Conservation (phyloP, 2,113 vertebrate genomes). For the Machaerirhynchus nigripectus region DNA sequence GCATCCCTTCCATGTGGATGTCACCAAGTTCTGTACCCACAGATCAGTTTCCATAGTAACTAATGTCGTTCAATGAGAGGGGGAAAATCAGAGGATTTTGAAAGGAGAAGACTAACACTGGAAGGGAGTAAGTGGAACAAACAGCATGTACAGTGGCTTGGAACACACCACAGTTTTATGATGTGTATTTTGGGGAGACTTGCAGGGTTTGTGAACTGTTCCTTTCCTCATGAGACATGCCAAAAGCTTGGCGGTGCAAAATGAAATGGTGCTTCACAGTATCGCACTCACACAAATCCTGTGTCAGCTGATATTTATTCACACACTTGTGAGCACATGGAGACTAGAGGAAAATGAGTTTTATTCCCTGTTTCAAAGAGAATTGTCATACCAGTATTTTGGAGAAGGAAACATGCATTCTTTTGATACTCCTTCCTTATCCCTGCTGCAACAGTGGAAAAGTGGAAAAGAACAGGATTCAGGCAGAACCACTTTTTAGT, state of each 20-base stretch:
- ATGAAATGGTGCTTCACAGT: background rate
- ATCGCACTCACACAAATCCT: background rate
- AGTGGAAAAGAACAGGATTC: background rate
- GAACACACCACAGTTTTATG: background rate
- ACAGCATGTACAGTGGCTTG: background rate
- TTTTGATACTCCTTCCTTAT: background rate
- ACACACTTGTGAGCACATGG: background rate
- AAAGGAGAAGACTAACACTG: background rate
- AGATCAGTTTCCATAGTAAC: constrained; percentile 53
- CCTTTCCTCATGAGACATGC: background rate
- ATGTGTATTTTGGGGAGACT: background rate
- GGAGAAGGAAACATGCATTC: background rate
- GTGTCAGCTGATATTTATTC: background rate
- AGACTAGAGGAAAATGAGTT: background rate
- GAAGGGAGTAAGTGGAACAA: background rate
- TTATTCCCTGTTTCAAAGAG: background rate
- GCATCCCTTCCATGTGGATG: background rate
- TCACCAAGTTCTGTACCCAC: background rate
- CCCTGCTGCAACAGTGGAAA: background rate
- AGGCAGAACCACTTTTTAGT: background rate
- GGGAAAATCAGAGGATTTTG: background rate
- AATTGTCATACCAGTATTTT: background rate
- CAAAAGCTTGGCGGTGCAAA: background rate
- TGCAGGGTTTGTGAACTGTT: background rate
- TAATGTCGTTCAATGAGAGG: background rate